Percentiles rank a stretch among this genome's conserved stretches.
Evolutionary conservation across 2,113 vertebrate species (phyloP).

Genomic region (Tor tambroides): DNA sequence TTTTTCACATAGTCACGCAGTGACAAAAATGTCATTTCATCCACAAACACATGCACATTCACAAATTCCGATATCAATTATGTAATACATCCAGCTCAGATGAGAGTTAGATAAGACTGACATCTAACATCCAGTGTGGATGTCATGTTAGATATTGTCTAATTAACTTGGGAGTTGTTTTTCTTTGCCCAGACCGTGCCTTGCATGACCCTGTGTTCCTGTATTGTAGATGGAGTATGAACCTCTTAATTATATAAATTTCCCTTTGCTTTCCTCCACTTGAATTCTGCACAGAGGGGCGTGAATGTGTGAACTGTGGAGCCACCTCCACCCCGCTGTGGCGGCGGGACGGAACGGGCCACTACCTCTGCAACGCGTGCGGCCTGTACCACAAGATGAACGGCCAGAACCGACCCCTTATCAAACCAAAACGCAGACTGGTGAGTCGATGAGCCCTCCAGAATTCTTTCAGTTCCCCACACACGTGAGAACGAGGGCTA

Average conservation of each 20-base stretch:
- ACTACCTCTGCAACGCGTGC: conserved; percentile 99
- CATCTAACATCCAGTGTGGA: conserved; percentile 44
- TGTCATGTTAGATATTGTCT: conserved; percentile 45
- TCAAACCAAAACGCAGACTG: conserved; percentile 98
- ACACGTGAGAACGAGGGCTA: conserved; percentile 56
- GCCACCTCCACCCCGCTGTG: conserved; percentile 98
- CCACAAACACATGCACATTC: conserved; percentile 59
- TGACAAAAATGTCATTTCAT: conserved; percentile 54
- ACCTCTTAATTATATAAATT: conserved; percentile 82
- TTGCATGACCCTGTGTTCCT: conserved; percentile 3
- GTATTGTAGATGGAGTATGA: conserved; percentile 55
- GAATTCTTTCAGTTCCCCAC: conserved; percentile 14
- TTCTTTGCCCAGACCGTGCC: conserved; percentile 37
- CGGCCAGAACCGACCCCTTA: conserved; percentile 97
- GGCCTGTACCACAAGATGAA: conserved; percentile 99
- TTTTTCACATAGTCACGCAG: neutral
- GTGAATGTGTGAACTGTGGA: conserved; percentile 98
- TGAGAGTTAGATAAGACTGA: too few relatives aligned
- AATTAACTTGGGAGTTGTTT: conserved; percentile 47
- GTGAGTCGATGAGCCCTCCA: conserved; percentile 77
- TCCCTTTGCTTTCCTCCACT: conserved; percentile 65
- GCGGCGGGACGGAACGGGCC: conserved; percentile 96
- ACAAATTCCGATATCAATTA: conserved; percentile 68
- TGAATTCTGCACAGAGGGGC: conserved; percentile 92
- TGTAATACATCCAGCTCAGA: conserved; percentile 67